Evolutionary conservation across 2,888 invertebrate genomes (phyloP), one percentile per base, ranked within the genome.

Genomic region (Mythimna loreyi): DNA sequence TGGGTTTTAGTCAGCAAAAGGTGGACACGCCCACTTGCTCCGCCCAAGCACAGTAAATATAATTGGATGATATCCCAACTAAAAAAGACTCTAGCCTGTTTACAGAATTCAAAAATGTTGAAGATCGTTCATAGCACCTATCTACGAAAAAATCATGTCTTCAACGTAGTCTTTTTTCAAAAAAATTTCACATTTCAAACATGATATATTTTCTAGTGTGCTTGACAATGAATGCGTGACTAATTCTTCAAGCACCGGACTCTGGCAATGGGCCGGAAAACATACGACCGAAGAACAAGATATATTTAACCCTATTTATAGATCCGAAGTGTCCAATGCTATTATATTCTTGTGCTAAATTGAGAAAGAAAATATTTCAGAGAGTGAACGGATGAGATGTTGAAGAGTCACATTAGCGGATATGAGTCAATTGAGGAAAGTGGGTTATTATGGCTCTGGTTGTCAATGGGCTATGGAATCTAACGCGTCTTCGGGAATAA

Each of bases 191-290:
- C 40, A 40, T 40, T 67, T 70, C 21, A 57, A 23, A 45, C 30
- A 45, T 69, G 23, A 76, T 23, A 60, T 47, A 59, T 71, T 40
- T 47, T 23, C n/a, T 23, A 50, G 11, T 45, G 45, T 49, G 53
- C 58, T 73, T 65, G 65, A 75, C 79, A 75, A 79, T 75, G 55
- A 59, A 72, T 64, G 65, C 11, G 23, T 75, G 75, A 79, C 74
- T 73, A 73, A 75, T 73, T 79, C 52, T 73, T 43, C 0, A 60
- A 78, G 45, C 56, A 79, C 28, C 56, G 45, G 33, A 47, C 45
- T 60, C 56, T 75, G 75, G 75, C 79, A 79, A 75, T 75, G 79
- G 75, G 59, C 65, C 79, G 79, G 75, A n/a, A 47, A 73, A 73
- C 52, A 49, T 61, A 59, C 59, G 7, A n/a, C 28, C 60, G 57